Evolutionary conservation across 1,140 invertebrate genomes (phyloP).

Genomic region (Bombus terrestris): DNA sequence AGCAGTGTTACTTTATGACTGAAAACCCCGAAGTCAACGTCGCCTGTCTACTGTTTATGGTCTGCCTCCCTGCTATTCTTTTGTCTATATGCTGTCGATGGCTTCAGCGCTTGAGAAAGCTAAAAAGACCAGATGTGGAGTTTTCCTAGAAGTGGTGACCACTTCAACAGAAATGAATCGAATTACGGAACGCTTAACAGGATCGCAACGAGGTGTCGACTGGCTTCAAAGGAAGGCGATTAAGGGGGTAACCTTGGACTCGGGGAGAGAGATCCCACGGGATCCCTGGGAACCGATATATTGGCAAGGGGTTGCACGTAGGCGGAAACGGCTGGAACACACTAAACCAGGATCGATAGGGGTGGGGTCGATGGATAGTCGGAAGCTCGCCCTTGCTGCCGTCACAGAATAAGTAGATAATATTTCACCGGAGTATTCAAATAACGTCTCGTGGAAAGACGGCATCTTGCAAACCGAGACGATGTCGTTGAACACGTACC

Average conservation of each 20-base stretch:
- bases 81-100: too few species aligned
- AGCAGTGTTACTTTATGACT: too few species aligned
- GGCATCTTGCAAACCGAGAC: slow-evolving; percentile 42
- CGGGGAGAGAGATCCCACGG: neutral
- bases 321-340: neutral
- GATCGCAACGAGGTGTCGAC: slow-evolving; percentile 43
- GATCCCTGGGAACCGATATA: slow-evolving; percentile 50
- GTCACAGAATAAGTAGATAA: slow-evolving; percentile 67
- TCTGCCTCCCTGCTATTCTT: too few species aligned
- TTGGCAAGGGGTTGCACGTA: slow-evolving; percentile 31
- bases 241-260: slow-evolving; percentile 47
- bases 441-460: slow-evolving; percentile 37
- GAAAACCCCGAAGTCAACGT: too few species aligned
- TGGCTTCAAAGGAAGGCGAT: slow-evolving; percentile 54
- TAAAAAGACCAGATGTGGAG: too few species aligned
- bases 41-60: too few species aligned
- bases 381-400: slow-evolving; percentile 51
- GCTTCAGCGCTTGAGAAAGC: too few species aligned
- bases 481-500: slow-evolving; percentile 48
- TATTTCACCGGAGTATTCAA: slow-evolving; percentile 68
- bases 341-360: neutral
- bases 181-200: slow-evolving; percentile 56
- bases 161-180: slow-evolving; percentile 27
- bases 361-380: slow-evolving; percentile 12
- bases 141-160: too few species aligned